phyloP scores from a whole-genome alignment of 2,888 invertebrate genomes.

The Lasioglossum vierecki region DNA sequence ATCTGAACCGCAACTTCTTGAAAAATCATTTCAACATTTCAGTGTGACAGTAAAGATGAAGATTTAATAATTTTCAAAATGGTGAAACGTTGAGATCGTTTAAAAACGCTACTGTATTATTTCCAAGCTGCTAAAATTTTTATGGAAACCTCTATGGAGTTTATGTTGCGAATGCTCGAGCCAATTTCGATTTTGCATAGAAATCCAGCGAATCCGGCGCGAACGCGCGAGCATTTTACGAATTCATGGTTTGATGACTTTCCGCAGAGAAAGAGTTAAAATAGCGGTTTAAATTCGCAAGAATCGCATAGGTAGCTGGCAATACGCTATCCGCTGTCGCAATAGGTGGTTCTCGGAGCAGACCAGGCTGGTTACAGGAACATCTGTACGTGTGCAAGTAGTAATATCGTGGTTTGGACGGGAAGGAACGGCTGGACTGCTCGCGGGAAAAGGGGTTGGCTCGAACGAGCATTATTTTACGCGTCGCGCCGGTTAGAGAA shows the following conservation, averaged over 20 bases:
- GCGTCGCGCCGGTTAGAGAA: slow-evolving; percentile 30
- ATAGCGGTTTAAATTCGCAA: not conserved
- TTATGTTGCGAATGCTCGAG: no score
- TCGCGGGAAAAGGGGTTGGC: not conserved
- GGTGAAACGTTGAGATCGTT: no score
- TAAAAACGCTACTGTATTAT: no score
- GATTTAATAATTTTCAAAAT: no score
- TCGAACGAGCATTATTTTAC: slow-evolving; percentile 55
- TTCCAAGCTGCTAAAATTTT: no score
- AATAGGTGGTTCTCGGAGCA: not conserved
- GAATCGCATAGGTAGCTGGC: not conserved
- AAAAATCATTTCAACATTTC: no score
- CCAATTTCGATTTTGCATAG: no score
- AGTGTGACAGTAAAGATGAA: no score
- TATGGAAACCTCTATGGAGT: no score
- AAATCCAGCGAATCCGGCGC: no score
- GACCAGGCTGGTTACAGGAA: slow-evolving; percentile 43
- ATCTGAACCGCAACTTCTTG: no score
- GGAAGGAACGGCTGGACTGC: slow-evolving; percentile 47
- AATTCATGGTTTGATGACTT: not conserved
- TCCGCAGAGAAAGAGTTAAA: not conserved
- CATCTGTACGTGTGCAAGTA: slow-evolving; percentile 79
- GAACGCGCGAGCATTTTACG: not conserved
- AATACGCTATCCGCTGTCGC: not conserved
- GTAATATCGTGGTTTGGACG: slow-evolving; percentile 78